phyloP scores from a whole-genome alignment of 2,888 invertebrate species.

The Leptinotarsa juncta region DNA sequence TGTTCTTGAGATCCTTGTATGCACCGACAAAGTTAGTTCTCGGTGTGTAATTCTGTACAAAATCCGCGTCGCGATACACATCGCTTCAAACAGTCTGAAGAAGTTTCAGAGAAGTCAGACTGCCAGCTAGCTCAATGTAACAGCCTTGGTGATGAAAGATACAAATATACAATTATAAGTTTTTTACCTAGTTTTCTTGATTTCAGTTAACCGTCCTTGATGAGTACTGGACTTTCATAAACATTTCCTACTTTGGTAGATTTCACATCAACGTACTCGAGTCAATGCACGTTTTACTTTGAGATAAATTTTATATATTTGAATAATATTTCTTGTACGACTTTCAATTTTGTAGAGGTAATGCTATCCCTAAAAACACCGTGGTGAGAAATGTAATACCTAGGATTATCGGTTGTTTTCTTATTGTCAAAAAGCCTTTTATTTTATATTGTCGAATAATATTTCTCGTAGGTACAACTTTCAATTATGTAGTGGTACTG shows the following conservation, averaged over 20 bases:
- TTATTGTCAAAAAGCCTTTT: neutral
- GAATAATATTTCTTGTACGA: slow-evolving; percentile 5
- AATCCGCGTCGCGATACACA: slow-evolving; percentile 50
- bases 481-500: slow-evolving; percentile 35
- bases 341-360: slow-evolving; percentile 27
- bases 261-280: slow-evolving; percentile 48
- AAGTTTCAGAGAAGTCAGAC: slow-evolving; percentile 41
- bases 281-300: slow-evolving; percentile 31
- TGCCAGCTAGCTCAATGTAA: slow-evolving; percentile 44
- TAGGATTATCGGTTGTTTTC: neutral
- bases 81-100: slow-evolving; percentile 47
- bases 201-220: slow-evolving; percentile 39
- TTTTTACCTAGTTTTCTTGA: slow-evolving; percentile 36
- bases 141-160: slow-evolving; percentile 44
- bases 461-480: neutral
- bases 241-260: slow-evolving; percentile 48
- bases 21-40: slow-evolving; percentile 48
- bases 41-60: slow-evolving; percentile 44
- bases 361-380: slow-evolving; percentile 46
- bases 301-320: slow-evolving; percentile 38
- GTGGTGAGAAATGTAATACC: slow-evolving; percentile 50
- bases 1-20: neutral
- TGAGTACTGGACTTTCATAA: slow-evolving; percentile 42
- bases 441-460: slow-evolving; percentile 30
- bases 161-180: slow-evolving; percentile 46